Evolutionary conservation across 2,888 invertebrate genomes (phyloP), one percentile per base, ranked within the genome.

Genomic region (Euplexia lucipara): DNA sequence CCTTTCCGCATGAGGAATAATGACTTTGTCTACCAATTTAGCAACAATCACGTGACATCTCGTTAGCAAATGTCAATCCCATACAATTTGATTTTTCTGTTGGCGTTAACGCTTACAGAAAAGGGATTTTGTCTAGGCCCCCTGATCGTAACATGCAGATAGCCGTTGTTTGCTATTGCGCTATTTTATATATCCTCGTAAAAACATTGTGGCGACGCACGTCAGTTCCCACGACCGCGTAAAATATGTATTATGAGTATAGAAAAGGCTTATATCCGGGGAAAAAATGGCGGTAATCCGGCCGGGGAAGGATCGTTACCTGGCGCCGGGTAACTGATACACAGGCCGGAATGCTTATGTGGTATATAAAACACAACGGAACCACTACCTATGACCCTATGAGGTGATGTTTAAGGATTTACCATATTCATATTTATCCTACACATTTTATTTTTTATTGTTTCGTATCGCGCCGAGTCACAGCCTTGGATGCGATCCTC

Each of bases 61-160:
- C n/a, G n/a, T n/a, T n/a, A n/a, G n/a, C n/a, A n/a, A n/a, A n/a
- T n/a, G n/a, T n/a, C n/a, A n/a, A n/a, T n/a, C n/a, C n/a, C n/a
- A n/a, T n/a, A n/a, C n/a, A n/a, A n/a, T n/a, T n/a, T n/a, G n/a
- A n/a, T n/a, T n/a, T n/a, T n/a, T n/a, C n/a, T n/a, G n/a, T n/a
- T n/a, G n/a, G n/a, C n/a, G n/a, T n/a, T n/a, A n/a, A n/a, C n/a
- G n/a, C n/a, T n/a, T n/a, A n/a, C n/a, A n/a, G n/a, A n/a, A n/a
- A n/a, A n/a, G n/a, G n/a, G n/a, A n/a, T n/a, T n/a, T n/a, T n/a
- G n/a, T n/a, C n/a, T n/a, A n/a, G n/a, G n/a, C n/a, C n/a, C n/a
- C n/a, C 72, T 66, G 78, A 75, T 79, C 72, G 52, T 51, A 57
- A 64, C 39, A 60, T 49, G 70, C 58, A 62, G 77, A 74, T 77